Evolutionary conservation across 1,140 invertebrate species (phyloP).

Genomic region (Adoxophyes honmai): DNA sequence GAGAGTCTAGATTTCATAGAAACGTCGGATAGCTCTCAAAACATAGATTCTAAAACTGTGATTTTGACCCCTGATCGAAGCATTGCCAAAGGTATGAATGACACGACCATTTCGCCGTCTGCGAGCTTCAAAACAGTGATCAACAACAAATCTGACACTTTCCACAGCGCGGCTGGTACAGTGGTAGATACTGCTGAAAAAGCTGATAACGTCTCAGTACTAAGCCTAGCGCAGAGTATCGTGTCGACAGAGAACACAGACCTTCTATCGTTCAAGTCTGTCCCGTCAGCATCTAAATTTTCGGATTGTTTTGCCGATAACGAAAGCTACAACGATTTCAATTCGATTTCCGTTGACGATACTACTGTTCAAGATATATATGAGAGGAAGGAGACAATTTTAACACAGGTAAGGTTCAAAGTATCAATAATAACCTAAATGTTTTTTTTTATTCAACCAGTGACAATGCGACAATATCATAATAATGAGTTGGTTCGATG

Average conservation of each 20-base stretch:
- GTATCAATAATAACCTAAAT: not conserved
- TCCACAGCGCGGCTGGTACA: no score
- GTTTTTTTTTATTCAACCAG: no score
- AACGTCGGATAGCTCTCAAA: slow-evolving; percentile 21
- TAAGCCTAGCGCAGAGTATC: slow-evolving; percentile 21
- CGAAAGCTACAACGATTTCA: slow-evolving; percentile 25
- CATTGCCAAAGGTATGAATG: slow-evolving; percentile 18
- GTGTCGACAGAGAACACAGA: slow-evolving; percentile 31
- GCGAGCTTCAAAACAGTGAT: slow-evolving; percentile 34
- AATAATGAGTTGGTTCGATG: no score
- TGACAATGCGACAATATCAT: no score
- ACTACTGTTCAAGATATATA: slow-evolving; percentile 39
- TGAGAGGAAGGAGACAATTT: slow-evolving; percentile 44
- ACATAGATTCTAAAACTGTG: slow-evolving; percentile 30
- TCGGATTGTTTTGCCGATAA: slow-evolving; percentile 51
- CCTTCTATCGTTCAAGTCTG: slow-evolving; percentile 49
- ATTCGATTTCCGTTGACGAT: slow-evolving; percentile 23
- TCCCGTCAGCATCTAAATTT: slow-evolving; percentile 38
- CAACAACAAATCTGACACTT: slow-evolving; percentile 6
- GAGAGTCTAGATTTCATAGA: slow-evolving; percentile 37
- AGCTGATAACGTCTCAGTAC: slow-evolving; percentile 17
- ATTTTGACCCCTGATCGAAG: slow-evolving; percentile 26
- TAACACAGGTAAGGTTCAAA: slow-evolving; percentile 20
- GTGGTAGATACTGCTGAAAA: no score
- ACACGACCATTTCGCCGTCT: slow-evolving; percentile 21